phyloP scores from a whole-genome alignment of 2,113 vertebrate species.

The Lonchura striata region DNA sequence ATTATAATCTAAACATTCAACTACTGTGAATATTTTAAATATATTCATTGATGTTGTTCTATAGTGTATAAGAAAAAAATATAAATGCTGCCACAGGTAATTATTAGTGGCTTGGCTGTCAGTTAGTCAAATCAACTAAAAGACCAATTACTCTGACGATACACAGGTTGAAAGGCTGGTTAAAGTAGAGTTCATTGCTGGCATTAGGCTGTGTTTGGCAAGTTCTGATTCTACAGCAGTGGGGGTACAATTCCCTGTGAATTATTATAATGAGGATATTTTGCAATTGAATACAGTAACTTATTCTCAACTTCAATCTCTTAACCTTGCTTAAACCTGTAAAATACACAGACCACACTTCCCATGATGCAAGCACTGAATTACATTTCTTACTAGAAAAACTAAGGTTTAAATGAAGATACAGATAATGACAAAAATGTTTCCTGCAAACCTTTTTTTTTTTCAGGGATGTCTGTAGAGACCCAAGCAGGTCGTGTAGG shows the following conservation, averaged over 20 bases:
- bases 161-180: constrained; percentile 84
- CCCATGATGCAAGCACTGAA: not conserved
- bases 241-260: not conserved
- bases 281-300: constrained; percentile 55
- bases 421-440: not conserved
- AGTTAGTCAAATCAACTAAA: constrained; percentile 84
- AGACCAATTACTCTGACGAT: constrained; percentile 85
- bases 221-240: constrained; percentile 43
- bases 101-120: constrained; percentile 80
- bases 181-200: constrained; percentile 73
- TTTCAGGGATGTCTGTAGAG: not conserved
- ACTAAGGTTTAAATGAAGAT: not conserved
- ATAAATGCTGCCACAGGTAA: constrained; percentile 78
- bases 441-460: not conserved
- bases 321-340: not conserved
- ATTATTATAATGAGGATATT: constrained; percentile 78
- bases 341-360: not conserved
- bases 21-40: constrained; percentile 67
- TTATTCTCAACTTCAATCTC: constrained; percentile 10
- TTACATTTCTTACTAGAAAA: not conserved
- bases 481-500: not conserved
- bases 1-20: constrained; percentile 72
- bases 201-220: constrained; percentile 60
- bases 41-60: constrained; percentile 59
- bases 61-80: constrained; percentile 66